These are phyloP conservation scores for Lichenostomus cassidix DNA, from an alignment of 2,113 vertebrate species.

Conservation along the genomic window DNA sequence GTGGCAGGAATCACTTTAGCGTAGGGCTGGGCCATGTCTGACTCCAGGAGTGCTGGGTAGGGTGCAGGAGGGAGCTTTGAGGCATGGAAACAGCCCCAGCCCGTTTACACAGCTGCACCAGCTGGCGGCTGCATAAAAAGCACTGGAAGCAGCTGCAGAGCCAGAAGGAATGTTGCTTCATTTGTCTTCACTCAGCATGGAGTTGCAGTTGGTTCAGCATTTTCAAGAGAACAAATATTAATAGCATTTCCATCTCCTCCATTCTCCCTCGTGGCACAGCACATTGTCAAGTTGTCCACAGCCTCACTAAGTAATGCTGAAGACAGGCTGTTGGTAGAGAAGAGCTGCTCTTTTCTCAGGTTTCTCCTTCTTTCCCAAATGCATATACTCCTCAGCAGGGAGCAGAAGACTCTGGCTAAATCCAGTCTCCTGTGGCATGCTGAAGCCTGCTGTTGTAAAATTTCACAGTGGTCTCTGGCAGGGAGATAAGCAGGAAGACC, in stretches of 20 bases:
- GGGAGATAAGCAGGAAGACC: not conserved
- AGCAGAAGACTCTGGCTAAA: not conserved
- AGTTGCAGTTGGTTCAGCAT: not conserved
- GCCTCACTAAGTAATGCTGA: not conserved
- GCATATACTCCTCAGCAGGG: not conserved
- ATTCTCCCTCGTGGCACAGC: not conserved
- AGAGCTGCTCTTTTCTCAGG: not conserved
- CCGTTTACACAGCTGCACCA: not conserved
- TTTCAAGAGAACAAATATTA: conserved; percentile 2
- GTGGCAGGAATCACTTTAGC: not conserved
- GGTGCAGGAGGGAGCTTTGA: not conserved
- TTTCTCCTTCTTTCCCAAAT: not conserved
- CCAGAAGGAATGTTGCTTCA: not conserved
- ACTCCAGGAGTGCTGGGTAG: not conserved
- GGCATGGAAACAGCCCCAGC: not conserved
- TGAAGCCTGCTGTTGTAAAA: not conserved
- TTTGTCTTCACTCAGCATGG: not conserved
- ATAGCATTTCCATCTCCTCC: not conserved
- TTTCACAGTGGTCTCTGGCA: not conserved
- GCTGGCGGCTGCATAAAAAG: not conserved
- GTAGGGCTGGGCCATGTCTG: not conserved
- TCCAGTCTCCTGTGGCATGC: not conserved
- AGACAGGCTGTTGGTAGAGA: not conserved
- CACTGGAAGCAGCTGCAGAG: conserved; percentile 27
- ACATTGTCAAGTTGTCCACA: not conserved